These are phyloP conservation scores for Polyergus mexicanus DNA, from an alignment of 1,140 invertebrate genomes.

Conservation along the genomic window DNA sequence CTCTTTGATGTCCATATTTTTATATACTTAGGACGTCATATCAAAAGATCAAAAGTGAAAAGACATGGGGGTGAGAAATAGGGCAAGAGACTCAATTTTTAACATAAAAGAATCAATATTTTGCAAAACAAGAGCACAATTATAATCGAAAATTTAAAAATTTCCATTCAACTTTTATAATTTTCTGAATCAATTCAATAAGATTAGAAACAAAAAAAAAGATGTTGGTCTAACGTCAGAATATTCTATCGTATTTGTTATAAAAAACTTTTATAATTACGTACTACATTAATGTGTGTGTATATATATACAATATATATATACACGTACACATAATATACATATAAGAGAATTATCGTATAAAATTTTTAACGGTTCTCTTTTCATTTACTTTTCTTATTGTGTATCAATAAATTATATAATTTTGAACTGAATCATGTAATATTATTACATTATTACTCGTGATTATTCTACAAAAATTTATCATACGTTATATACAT, in stretches of 20 bases:
- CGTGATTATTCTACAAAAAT: neutral
- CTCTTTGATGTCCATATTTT: neutral
- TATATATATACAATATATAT: no score
- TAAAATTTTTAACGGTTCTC: neutral
- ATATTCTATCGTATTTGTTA: neutral
- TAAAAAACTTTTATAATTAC: no score
- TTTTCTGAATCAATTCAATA: neutral
- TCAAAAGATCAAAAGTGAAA: neutral
- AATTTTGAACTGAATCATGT: neutral
- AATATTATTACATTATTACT: neutral
- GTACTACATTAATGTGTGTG: neutral
- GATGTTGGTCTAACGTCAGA: neutral
- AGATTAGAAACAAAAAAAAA: neutral
- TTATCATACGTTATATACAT: neutral
- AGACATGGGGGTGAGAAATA: neutral
- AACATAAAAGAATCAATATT: neutral
- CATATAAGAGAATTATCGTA: neutral
- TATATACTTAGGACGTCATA: neutral
- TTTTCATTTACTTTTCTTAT: neutral
- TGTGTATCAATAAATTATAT: neutral
- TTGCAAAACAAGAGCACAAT: neutral
- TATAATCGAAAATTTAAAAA: neutral
- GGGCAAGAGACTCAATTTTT: neutral
- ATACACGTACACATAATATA: no score
- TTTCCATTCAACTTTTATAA: neutral